Percentiles rank a stretch among this genome's conserved stretches.
These are phyloP conservation scores for Scarus forsteni DNA, from an alignment of 2,797 vertebrate genomes.

Conservation along the genomic window DNA sequence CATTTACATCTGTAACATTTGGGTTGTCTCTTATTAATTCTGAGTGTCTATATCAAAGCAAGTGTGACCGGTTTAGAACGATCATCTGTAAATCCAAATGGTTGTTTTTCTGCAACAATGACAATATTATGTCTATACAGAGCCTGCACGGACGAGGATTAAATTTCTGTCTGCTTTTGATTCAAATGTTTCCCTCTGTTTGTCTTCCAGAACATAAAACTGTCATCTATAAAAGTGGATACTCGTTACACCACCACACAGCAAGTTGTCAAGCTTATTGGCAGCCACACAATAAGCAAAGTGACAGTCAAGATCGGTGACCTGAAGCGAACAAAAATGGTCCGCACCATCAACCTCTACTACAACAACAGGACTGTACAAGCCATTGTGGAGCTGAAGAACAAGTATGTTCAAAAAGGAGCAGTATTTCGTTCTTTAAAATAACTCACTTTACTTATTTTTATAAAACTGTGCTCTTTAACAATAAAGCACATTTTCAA, in stretches of 20 bases:
- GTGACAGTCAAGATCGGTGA: constrained; percentile 99
- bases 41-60: neutral
- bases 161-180: neutral
- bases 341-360: constrained; percentile 97
- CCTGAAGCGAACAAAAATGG: constrained; percentile 99
- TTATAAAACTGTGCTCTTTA: no score
- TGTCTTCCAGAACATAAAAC: constrained; percentile 93
- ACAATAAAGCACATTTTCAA: no score
- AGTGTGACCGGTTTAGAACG: no score
- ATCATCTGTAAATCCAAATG: neutral
- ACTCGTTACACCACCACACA: constrained; percentile 99
- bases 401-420: constrained; percentile 88
- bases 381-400: constrained; percentile 98
- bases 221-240: constrained; percentile 99
- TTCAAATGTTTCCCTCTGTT: constrained; percentile 22
- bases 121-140: neutral
- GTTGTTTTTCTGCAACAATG: neutral
- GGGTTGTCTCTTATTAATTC: neutral
- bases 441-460: no score
- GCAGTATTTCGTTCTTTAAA: no score
- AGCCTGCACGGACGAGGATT: neutral
- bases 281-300: constrained; percentile 99
- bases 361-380: constrained; percentile 99
- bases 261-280: constrained; percentile 98
- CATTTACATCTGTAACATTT: neutral